These are phyloP conservation scores for Acanthosoma haemorrhoidale DNA, from an alignment of 2,888 invertebrate species.

Conservation along the genomic window DNA sequence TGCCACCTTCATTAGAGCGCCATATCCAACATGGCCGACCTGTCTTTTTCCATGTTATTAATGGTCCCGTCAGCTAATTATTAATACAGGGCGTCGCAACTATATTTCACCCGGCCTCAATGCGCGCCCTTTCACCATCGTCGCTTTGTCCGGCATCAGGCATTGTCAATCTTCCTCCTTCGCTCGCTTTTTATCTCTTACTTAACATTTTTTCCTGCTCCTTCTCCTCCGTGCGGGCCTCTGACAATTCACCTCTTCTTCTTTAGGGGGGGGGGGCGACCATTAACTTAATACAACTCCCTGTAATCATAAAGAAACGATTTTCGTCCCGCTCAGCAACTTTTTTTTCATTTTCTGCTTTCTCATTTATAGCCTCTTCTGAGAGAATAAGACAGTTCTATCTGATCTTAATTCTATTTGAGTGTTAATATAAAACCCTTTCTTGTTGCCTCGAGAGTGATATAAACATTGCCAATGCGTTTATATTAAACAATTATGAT, in stretches of 20 bases:
- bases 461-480: no score
- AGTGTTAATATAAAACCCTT: no score
- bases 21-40: conserved; percentile 27
- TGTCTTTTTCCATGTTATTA: conserved; percentile 32
- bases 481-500: no score
- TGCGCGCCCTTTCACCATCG: neutral
- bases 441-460: no score
- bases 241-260: neutral
- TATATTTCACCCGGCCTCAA: conserved; percentile 23
- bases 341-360: neutral
- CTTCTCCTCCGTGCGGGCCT: neutral
- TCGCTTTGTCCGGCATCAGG: conserved; percentile 23
- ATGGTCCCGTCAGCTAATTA: conserved; percentile 39
- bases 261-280: neutral
- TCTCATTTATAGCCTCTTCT: neutral
- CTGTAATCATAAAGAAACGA: neutral
- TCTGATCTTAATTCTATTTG: no score
- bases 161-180: conserved; percentile 12
- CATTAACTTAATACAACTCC: conserved; percentile 7
- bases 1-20: conserved; percentile 23
- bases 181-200: conserved; percentile 25
- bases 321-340: neutral
- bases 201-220: conserved; percentile 13
- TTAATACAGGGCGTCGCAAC: conserved; percentile 33
- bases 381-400: no score